Evolutionary conservation across 2,113 vertebrate species (phyloP).

Genomic region (Onychostoma macrolepis): DNA sequence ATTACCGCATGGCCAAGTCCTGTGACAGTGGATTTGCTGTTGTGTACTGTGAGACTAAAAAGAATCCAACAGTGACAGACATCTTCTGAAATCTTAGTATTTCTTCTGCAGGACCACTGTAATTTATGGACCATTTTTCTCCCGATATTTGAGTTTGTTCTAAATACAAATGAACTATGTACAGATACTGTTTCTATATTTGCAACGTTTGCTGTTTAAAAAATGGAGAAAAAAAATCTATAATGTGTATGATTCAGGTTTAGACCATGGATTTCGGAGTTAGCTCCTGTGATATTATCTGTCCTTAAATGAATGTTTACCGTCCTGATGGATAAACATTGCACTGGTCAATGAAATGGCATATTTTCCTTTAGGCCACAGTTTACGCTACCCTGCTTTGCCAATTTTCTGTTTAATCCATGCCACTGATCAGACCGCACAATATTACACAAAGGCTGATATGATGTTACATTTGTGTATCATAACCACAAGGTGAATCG

Average conservation of each 20-base stretch:
- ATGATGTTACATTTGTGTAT: constrained; percentile 43
- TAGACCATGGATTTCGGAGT: constrained; percentile 80
- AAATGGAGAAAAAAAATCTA: constrained; percentile 70
- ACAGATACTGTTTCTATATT: constrained; percentile 97
- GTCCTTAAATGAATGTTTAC: constrained; percentile 66
- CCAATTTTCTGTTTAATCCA: constrained; percentile 48
- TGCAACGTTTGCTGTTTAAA: constrained; percentile 93
- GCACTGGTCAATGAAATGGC: constrained; percentile 68
- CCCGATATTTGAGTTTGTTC: constrained; percentile 72
- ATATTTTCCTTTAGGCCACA: constrained; percentile 59
- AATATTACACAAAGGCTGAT: constrained; percentile 60
- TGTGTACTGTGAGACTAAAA: constrained; percentile 85
- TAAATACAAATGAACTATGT: constrained; percentile 77
- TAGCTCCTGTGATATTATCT: constrained; percentile 65
- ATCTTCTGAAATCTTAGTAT: constrained; percentile 75
- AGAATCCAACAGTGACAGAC: constrained; percentile 60
- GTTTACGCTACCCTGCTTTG: constrained; percentile 53
- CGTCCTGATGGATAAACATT: constrained; percentile 67
- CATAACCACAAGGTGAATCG: constrained; percentile 47
- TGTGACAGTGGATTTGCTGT: constrained; percentile 89
- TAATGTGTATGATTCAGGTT: constrained; percentile 82
- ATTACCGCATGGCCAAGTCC: constrained; percentile 87
- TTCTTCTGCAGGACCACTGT: constrained; percentile 70
- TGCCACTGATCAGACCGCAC: constrained; percentile 59
- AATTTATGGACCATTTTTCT: constrained; percentile 64